These are phyloP conservation scores for Amblyornis subalaris DNA, from an alignment of 2,113 vertebrate genomes.

Conservation along the genomic window DNA sequence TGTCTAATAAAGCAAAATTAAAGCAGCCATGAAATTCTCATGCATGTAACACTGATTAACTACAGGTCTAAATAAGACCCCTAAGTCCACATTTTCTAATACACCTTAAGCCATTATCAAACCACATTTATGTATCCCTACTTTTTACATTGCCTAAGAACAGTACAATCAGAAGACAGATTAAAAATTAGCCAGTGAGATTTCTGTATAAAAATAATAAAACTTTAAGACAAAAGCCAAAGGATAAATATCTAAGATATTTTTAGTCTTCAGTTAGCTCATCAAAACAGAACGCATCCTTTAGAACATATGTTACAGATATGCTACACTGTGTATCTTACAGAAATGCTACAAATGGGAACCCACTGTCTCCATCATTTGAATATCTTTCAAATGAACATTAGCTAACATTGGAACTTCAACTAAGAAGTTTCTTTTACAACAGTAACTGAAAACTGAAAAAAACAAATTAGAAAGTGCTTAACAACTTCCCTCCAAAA, in stretches of 20 bases:
- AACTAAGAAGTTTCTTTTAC: slow-evolving; percentile 29
- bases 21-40: slow-evolving; percentile 1
- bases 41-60: slow-evolving; percentile 43
- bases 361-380: slow-evolving; percentile 20
- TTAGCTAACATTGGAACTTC: slow-evolving; percentile 12
- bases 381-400: background rate
- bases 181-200: slow-evolving; percentile 74
- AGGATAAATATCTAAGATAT: slow-evolving; percentile 75
- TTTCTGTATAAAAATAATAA: slow-evolving; percentile 78
- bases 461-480: slow-evolving; percentile 19
- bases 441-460: background rate
- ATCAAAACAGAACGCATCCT: slow-evolving; percentile 52
- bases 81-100: slow-evolving; percentile 32
- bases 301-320: slow-evolving; percentile 63
- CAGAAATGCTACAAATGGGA: slow-evolving; percentile 59
- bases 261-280: slow-evolving; percentile 67
- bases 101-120: slow-evolving; percentile 43
- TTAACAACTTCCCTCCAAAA: slow-evolving; percentile 30
- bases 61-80: slow-evolving; percentile 50
- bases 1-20: slow-evolving; percentile 20
- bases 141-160: slow-evolving; percentile 53
- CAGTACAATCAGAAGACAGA: slow-evolving; percentile 65
- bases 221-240: slow-evolving; percentile 74
- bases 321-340: slow-evolving; percentile 58
- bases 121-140: slow-evolving; percentile 1